Evolutionary conservation across 2,888 invertebrate species (phyloP), one percentile per base, ranked within the genome.

Genomic region (Volucella inanis): DNA sequence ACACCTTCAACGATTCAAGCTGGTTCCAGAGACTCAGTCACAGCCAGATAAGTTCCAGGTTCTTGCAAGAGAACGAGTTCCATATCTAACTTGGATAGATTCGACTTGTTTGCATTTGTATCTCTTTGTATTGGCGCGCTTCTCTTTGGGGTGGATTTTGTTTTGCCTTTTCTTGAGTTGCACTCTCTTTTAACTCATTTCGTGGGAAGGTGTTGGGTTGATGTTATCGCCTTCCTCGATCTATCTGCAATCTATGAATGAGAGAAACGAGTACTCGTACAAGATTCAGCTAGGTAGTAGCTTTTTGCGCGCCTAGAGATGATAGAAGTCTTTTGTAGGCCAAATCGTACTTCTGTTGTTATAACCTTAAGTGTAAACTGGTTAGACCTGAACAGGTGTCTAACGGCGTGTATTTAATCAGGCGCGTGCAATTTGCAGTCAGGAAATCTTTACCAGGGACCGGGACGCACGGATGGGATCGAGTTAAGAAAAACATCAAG

Each of bases 351-450:
- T 85, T 85, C 77, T 68, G 80, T 81, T 76, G 76, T 68, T 72
- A 67, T 75, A 76, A 71, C 84, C 75, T 76, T 76, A 81, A 72
- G 76, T 68, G 80, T 31, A 76, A 85, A 85, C 85, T 85, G 85
- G 85, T 85, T 81, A 61, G 68, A 81, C 76, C 61, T 77, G 85
- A 81, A 81, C 85, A 85, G 85, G 85, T 85, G 85, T 80, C 85
- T 81, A 85, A 85, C 85, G 80, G 85, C 81, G 57, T 61, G 75
- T 47, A 67, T 55, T 31, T 52, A 57, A 47, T 31, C 68, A 70
- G 62, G 68, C 72, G 64, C 64, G 49, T 70, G 31, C 31, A 31
- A 79, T 65, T 84, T 79, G 79, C 75, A 79, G 84, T 65, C 84
- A 84, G 83, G 83, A 84, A 84, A 71, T 71, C 41, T 47, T 38